Evolutionary conservation across 1,140 invertebrate species (phyloP).

Genomic region (Trichonephila clavipes): DNA sequence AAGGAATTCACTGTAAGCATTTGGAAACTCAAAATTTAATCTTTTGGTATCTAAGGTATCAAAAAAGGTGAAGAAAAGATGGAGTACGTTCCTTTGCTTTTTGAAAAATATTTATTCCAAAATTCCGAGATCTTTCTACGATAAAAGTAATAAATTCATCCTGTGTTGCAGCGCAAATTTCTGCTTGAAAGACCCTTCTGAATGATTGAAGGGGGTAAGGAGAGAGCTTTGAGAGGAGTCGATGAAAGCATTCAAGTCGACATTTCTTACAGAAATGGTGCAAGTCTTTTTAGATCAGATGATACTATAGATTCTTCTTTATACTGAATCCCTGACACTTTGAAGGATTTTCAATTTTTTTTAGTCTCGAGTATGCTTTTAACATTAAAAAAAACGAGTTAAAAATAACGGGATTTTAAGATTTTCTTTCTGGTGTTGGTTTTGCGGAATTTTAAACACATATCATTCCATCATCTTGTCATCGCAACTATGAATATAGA

Average conservation of each 20-base stretch:
- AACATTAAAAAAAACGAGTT: neutral
- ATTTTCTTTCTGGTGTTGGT: neutral
- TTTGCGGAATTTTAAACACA: neutral
- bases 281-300: conserved; percentile 30
- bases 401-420: conserved; percentile 9
- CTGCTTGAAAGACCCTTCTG: conserved; percentile 45
- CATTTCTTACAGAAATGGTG: conserved; percentile 13
- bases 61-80: neutral
- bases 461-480: neutral
- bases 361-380: conserved; percentile 18
- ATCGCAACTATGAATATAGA: neutral
- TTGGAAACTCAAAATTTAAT: conserved; percentile 24
- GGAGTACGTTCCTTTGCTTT: neutral
- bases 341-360: conserved; percentile 24
- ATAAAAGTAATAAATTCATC: conserved; percentile 54
- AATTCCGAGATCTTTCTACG: conserved; percentile 31
- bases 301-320: conserved; percentile 18
- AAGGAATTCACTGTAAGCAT: conserved; percentile 24
- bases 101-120: conserved; percentile 51
- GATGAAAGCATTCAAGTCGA: conserved; percentile 26
- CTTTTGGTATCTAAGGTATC: conserved; percentile 40
- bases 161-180: conserved; percentile 38
- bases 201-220: conserved; percentile 39
- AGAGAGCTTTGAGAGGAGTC: neutral
- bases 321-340: neutral